phyloP scores from a whole-genome alignment of 2,888 invertebrate species.

The Netelia virgata region DNA sequence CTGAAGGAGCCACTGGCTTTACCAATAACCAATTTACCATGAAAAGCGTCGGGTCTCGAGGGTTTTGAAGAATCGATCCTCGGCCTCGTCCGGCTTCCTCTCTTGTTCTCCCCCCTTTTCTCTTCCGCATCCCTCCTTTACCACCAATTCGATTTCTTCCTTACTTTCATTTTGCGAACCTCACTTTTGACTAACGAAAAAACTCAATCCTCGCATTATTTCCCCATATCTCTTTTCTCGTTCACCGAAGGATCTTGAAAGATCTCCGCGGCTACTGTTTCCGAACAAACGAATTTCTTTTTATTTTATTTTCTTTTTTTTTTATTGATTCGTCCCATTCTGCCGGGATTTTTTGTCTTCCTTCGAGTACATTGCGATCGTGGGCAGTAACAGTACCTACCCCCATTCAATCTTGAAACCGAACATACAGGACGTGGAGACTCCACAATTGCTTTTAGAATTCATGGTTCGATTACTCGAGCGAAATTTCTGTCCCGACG shows the following conservation, averaged over 20 bases:
- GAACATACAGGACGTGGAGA: too few species aligned
- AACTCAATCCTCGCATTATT: conserved; percentile 53
- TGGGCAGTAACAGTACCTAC: too few species aligned
- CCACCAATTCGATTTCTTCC: conserved; percentile 9
- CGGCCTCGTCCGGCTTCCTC: conserved; percentile 26
- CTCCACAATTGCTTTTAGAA: background rate
- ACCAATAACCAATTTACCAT: conserved; percentile 61
- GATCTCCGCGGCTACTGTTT: conserved; percentile 4
- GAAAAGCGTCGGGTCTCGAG: conserved; percentile 38
- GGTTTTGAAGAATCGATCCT: conserved; percentile 42
- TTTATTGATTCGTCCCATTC: background rate
- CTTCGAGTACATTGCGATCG: background rate
- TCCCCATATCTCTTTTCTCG: conserved; percentile 33
- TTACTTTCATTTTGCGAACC: conserved; percentile 5
- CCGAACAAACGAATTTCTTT: conserved; percentile 23
- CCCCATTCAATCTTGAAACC: too few species aligned
- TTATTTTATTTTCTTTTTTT: conserved; percentile 21
- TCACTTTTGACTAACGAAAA: conserved; percentile 51
- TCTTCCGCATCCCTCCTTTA: background rate
- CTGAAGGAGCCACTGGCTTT: conserved; percentile 42
- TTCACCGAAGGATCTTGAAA: conserved; percentile 14
- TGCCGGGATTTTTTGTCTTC: conserved; percentile 10
- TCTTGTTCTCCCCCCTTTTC: conserved; percentile 10
- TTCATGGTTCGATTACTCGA: too few species aligned
- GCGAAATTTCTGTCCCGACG: background rate